Evolutionary conservation across 2,113 vertebrate genomes (phyloP), one percentile per base, ranked within the genome.

Genomic region (Paraplagusia blochii): DNA sequence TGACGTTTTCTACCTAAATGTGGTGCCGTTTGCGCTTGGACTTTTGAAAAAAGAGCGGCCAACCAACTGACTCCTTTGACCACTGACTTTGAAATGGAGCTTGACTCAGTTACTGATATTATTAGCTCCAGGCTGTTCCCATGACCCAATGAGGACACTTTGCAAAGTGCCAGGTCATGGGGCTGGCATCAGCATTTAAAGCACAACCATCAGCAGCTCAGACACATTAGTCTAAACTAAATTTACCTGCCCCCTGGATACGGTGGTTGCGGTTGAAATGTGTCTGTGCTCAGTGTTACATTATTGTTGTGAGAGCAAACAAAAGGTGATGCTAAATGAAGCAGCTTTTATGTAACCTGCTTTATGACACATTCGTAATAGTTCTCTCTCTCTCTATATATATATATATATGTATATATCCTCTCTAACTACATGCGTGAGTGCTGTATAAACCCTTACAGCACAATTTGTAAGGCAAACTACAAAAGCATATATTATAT

Each of bases 351-450:
- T 15, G 46, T 50, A 64, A 68, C 45, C 49, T 38, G 59, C 54
- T 71, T 57, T 58, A 77, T 81, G 81, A 73, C 81, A 84, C 84
- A 85, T 83, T 87, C 83, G 68, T 79, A 63, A 59, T 66, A 47
- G 63, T 47, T 74, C 33, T 34, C 64, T 67, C 44, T 60, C n/a
- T n/a, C n/a, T n/a, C n/a, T n/a, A n/a, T n/a, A n/a, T n/a, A n/a
- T n/a, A n/a, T n/a, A n/a, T n/a, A 10, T 36, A 8, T 36, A 11
- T 51, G n/a, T n/a, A n/a, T n/a, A n/a, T n/a, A n/a, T n/a, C n/a
- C n/a, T n/a, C n/a, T 52, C 67, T 76, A 39, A 55, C 43, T 71
- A 72, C 0, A 85, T 84, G 84, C 86, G 80, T 17, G 60, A 62
- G 72, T 44, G 68, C 61, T 58, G 48, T 59, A 61, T 11, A 2